A percentile compares a stretch with the other conserved stretches of the same genome.
phyloP scores from a whole-genome alignment of 2,113 vertebrate genomes.

The Thinocorus orbignyianus region DNA sequence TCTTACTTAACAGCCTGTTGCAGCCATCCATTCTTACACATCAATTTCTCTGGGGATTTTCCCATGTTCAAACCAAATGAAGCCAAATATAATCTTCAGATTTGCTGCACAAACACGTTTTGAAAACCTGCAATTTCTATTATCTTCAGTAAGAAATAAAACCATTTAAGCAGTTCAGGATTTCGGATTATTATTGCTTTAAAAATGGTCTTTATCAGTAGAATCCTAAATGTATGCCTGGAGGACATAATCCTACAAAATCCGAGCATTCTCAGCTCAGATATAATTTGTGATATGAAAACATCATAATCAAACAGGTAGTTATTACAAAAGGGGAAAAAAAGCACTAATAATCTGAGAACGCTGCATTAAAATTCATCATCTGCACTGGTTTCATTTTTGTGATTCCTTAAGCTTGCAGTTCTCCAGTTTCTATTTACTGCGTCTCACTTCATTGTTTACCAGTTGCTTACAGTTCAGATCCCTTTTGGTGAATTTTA shows the following conservation, averaged over 20 bases:
- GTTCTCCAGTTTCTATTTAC: constrained; percentile 16
- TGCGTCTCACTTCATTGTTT: constrained; percentile 18
- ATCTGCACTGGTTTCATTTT: not conserved
- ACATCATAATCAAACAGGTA: not conserved
- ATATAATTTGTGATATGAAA: not conserved
- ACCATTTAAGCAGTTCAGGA: not conserved
- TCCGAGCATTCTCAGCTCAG: not conserved
- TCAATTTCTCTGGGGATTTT: not conserved
- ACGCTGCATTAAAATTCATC: constrained; percentile 19
- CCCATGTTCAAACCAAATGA: not conserved
- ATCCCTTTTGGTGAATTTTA: not conserved
- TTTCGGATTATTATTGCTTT: not conserved
- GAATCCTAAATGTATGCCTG: not conserved
- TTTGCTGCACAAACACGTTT: not conserved
- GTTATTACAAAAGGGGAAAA: not conserved
- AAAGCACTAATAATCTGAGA: not conserved
- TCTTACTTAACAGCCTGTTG: not conserved
- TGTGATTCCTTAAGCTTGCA: not conserved
- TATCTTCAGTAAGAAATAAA: not conserved
- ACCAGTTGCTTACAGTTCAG: constrained; percentile 8
- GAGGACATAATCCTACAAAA: not conserved
- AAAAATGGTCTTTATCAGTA: not conserved
- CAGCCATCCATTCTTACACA: not conserved
- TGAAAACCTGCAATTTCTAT: not conserved
- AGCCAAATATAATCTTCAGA: not conserved